phyloP scores from a whole-genome alignment of 2,113 vertebrate genomes.

The Podarcis raffonei region DNA sequence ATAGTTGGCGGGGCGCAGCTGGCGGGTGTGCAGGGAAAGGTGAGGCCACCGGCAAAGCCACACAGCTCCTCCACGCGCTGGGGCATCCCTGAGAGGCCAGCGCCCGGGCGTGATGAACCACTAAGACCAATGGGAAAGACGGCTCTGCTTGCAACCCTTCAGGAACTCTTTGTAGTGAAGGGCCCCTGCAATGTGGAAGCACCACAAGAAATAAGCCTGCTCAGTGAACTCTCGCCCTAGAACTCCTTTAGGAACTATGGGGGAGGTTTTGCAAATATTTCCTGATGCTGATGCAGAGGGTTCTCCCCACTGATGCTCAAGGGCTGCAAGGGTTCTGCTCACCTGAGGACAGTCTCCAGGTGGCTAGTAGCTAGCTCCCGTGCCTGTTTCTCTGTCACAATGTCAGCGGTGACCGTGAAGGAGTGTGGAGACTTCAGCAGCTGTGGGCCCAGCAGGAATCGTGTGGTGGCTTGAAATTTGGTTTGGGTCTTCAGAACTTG shows the following conservation, averaged over 20 bases:
- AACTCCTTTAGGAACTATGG: neutral
- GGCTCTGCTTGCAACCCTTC: neutral
- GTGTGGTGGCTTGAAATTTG: slow-evolving; percentile 90
- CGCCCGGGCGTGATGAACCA: no score
- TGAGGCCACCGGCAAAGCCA: no score
- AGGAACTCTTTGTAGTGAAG: no score
- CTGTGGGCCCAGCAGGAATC: slow-evolving; percentile 89
- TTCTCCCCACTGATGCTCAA: neutral
- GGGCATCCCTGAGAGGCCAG: no score
- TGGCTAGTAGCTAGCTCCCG: slow-evolving; percentile 74
- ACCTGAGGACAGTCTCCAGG: slow-evolving; percentile 45
- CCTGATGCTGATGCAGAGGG: neutral
- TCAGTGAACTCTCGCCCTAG: neutral
- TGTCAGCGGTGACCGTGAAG: slow-evolving; percentile 85
- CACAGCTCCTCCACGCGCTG: no score
- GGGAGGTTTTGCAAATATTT: neutral
- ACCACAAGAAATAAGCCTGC: neutral
- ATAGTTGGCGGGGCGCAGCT: no score
- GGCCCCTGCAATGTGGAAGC: no score
- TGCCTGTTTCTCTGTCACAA: slow-evolving; percentile 92
- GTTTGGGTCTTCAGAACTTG: slow-evolving; percentile 98
- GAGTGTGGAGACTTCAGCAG: slow-evolving; percentile 79
- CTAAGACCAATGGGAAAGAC: no score
- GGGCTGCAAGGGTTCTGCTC: slow-evolving; percentile 3
- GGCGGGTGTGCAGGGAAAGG: no score